Conservation (phyloP, 1,140 invertebrate genomes). For the Cyrtorhinus lividipennis region DNA sequence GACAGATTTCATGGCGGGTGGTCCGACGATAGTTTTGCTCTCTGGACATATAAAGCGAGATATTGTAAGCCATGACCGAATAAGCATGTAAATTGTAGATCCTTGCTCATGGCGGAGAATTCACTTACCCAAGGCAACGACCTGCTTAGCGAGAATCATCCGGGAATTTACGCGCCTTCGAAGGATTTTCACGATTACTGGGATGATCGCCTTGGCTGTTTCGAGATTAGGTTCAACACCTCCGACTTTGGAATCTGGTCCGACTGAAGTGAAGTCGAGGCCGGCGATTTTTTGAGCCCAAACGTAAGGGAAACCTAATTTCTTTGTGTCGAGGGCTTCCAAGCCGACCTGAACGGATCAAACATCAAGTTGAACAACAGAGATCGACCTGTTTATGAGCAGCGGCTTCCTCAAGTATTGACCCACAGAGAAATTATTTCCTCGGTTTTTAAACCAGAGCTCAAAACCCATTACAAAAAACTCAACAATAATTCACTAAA, state of each 20-base stretch:
- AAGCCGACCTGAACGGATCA: conserved; percentile 23
- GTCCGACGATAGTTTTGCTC: conserved; percentile 1
- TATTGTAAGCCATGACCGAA: not conserved
- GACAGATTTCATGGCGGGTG: not conserved
- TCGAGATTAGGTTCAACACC: conserved; percentile 28
- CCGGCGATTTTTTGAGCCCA: conserved; percentile 86
- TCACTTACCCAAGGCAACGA: conserved; percentile 52
- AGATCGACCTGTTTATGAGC: not conserved
- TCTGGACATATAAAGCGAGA: conserved; percentile 11
- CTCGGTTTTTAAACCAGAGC: too few relatives aligned
- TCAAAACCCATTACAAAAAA: too few relatives aligned
- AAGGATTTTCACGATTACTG: conserved; percentile 50
- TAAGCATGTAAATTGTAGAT: not conserved
- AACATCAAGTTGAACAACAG: too few relatives aligned
- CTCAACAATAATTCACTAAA: too few relatives aligned
- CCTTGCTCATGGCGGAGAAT: not conserved
- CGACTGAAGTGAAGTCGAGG: conserved; percentile 45
- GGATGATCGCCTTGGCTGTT: conserved; percentile 41
- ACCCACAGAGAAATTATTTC: not conserved
- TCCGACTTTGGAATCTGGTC: not conserved
- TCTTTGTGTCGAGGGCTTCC: conserved; percentile 17
- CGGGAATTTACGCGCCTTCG: conserved; percentile 54
- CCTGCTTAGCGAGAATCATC: conserved; percentile 56
- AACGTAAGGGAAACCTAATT: conserved; percentile 64
- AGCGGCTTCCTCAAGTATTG: not conserved